Evolutionary conservation across 2,797 vertebrate species (phyloP).

Genomic region (Anableps anableps): DNA sequence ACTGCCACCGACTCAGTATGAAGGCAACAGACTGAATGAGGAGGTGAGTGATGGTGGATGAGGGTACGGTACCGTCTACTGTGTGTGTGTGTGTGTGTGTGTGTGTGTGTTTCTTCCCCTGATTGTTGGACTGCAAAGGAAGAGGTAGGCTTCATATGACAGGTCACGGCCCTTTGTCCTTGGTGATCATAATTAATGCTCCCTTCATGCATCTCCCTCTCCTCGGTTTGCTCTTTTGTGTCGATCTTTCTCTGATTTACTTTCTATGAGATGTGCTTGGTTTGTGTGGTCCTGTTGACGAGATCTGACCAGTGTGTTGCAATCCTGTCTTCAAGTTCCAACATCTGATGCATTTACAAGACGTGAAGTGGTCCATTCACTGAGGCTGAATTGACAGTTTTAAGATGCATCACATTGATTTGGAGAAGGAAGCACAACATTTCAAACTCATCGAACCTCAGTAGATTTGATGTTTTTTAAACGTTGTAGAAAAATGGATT

Average conservation of each 20-base stretch:
- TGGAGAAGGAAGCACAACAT: conserved; percentile 72
- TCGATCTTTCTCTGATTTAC: conserved; percentile 56
- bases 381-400: conserved; percentile 55
- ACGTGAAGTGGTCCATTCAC: conserved; percentile 51
- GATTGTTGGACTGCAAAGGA: conserved; percentile 68
- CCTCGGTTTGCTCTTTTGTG: conserved; percentile 73
- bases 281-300: conserved; percentile 64
- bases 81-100: conserved; percentile 60
- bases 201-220: conserved; percentile 60
- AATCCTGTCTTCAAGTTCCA: conserved; percentile 69
- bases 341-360: conserved; percentile 71
- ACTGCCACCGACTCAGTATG: conserved; percentile 80
- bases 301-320: conserved; percentile 57
- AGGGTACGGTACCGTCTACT: conserved; percentile 64
- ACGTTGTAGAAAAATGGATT: conserved; percentile 11
- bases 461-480: conserved; percentile 52
- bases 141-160: conserved; percentile 60
- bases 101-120: conserved; percentile 57
- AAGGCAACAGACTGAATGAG: conserved; percentile 81
- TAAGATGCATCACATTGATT: conserved; percentile 72
- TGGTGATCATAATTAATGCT: conserved; percentile 44
- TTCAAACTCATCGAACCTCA: conserved; percentile 59
- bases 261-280: conserved; percentile 56
- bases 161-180: conserved; percentile 46
- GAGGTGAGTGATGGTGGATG: conserved; percentile 81